These are phyloP conservation scores for Erpornis zantholeuca DNA, from an alignment of 2,113 vertebrate genomes.

Conservation along the genomic window DNA sequence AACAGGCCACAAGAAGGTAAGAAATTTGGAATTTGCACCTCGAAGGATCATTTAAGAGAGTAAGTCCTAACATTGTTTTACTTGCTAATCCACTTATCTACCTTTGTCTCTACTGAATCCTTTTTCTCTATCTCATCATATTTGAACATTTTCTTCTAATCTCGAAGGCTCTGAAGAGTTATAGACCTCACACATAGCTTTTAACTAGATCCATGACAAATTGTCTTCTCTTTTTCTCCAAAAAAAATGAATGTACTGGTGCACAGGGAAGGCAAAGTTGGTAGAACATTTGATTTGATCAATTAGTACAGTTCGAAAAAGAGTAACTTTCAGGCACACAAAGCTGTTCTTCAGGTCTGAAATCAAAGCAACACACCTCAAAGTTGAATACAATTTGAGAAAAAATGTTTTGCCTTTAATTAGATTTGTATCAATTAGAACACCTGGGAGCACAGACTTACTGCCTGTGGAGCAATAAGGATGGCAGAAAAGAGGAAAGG, in stretches of 20 bases:
- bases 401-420: conserved; percentile 20
- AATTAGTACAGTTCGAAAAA: not conserved
- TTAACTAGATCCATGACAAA: not conserved
- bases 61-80: not conserved
- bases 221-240: not conserved
- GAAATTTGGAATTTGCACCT: not conserved
- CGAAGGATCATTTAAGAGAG: not conserved
- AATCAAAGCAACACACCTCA: conserved; percentile 23
- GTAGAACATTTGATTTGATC: not conserved
- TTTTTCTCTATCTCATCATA: not conserved
- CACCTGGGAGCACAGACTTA: not conserved
- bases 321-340: not conserved
- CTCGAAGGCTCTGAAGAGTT: not conserved
- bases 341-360: not conserved
- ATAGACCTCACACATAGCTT: not conserved
- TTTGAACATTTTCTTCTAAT: not conserved
- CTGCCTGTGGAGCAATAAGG: not conserved
- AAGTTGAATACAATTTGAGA: not conserved
- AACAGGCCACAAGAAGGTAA: not conserved
- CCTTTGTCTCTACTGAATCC: not conserved
- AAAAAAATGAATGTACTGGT: not conserved
- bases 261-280: not conserved
- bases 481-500: not conserved
- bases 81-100: not conserved
- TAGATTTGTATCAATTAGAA: conserved; percentile 29